phyloP scores from a whole-genome alignment of 2,888 invertebrate genomes.

The Caenorhabditis afra region DNA sequence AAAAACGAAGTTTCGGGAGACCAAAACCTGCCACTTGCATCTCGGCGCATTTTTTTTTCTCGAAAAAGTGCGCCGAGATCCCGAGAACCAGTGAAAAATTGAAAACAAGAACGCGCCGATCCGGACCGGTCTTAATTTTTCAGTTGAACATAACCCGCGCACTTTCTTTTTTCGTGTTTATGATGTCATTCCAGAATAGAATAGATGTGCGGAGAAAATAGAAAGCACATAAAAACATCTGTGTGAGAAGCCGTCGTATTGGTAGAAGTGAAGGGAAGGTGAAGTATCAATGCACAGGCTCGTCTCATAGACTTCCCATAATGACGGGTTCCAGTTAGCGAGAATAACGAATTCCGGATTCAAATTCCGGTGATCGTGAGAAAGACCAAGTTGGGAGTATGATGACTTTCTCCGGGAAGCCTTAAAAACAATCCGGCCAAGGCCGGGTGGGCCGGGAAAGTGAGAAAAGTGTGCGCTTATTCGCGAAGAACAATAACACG shows the following conservation, averaged over 20 bases:
- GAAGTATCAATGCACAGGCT: no score
- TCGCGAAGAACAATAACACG: conserved; percentile 20
- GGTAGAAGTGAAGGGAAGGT: no score
- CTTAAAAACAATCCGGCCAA: conserved; percentile 26
- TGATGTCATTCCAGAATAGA: conserved; percentile 4
- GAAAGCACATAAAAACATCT: background rate
- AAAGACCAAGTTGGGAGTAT: conserved; percentile 10
- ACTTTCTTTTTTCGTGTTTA: background rate
- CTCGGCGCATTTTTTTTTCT: background rate
- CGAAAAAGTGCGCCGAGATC: background rate
- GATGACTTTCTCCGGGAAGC: background rate
- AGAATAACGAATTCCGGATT: no score
- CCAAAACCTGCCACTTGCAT: conserved; percentile 6
- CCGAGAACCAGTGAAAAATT: background rate
- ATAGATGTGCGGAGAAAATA: background rate
- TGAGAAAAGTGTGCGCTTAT: background rate
- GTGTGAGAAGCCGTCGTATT: background rate
- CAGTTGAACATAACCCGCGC: background rate
- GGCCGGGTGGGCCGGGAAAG: conserved; percentile 2
- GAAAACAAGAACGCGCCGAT: no score
- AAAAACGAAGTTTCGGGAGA: no score
- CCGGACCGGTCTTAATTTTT: background rate
- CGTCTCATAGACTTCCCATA: no score
- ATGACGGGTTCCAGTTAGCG: no score
- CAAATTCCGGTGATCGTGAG: conserved; percentile 5